These are phyloP conservation scores for Bradynema listronoti DNA, from an alignment of 1,140 invertebrate genomes.

Conservation along the genomic window DNA sequence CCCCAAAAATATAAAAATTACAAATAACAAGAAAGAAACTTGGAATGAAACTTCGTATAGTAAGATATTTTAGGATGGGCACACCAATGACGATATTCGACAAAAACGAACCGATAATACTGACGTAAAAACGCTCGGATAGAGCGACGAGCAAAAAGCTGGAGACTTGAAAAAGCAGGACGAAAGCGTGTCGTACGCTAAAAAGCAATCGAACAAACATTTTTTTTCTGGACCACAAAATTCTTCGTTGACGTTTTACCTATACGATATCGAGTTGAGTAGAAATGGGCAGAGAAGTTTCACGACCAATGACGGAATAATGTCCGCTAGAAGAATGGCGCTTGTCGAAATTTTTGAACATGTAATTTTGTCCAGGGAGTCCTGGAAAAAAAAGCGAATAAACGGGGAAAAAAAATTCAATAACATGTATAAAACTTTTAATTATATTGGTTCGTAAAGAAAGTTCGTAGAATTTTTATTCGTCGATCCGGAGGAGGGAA, in stretches of 20 bases:
- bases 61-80: too few species aligned
- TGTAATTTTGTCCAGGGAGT: slow-evolving; percentile 9
- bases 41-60: too few species aligned
- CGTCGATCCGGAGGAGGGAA: too few species aligned
- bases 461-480: too few species aligned
- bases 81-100: too few species aligned
- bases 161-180: slow-evolving; percentile 16
- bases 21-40: too few species aligned
- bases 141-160: slow-evolving; percentile 35
- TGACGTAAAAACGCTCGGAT: slow-evolving; percentile 25
- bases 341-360: slow-evolving; percentile 40
- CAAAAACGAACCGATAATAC: slow-evolving; percentile 28
- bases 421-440: too few species aligned
- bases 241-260: slow-evolving; percentile 16
- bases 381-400: slow-evolving; percentile 19
- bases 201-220: slow-evolving; percentile 13
- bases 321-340: slow-evolving; percentile 44
- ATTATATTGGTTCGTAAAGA: background rate
- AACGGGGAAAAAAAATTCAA: background rate
- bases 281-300: slow-evolving; percentile 42
- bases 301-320: slow-evolving; percentile 37
- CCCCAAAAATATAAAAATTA: too few species aligned
- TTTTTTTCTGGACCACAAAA: background rate
- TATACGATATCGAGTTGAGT: slow-evolving; percentile 31
- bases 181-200: slow-evolving; percentile 21